phyloP scores from a whole-genome alignment of 2,888 invertebrate genomes.

The Epiblema foenella region DNA sequence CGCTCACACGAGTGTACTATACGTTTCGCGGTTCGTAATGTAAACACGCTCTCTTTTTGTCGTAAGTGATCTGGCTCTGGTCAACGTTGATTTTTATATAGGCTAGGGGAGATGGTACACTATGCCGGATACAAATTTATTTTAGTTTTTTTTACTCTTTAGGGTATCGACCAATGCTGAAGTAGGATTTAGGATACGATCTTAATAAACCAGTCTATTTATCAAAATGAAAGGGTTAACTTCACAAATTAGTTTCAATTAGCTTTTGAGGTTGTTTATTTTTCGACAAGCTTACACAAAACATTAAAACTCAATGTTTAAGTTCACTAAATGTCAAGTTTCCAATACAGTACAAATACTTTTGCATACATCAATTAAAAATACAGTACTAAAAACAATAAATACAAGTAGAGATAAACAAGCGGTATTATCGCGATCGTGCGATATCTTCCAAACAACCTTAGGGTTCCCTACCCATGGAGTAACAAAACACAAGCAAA shows the following conservation, averaged over 20 bases:
- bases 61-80: slow-evolving; percentile 84
- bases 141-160: background rate
- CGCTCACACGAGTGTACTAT: slow-evolving; percentile 69
- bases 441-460: background rate
- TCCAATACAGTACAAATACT: background rate
- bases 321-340: too few relatives aligned
- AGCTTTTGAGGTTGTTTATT: too few relatives aligned
- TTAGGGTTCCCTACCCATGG: background rate
- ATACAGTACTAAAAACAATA: background rate
- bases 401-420: background rate
- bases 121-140: slow-evolving; percentile 34
- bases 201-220: too few relatives aligned
- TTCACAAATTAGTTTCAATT: too few relatives aligned
- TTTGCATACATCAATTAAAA: background rate
- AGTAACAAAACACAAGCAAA: background rate
- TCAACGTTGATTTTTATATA: slow-evolving; percentile 83
- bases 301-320: too few relatives aligned
- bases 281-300: too few relatives aligned
- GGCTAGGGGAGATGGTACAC: slow-evolving; percentile 56
- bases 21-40: slow-evolving; percentile 76
- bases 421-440: background rate
- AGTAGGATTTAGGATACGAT: too few relatives aligned
- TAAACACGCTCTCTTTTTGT: slow-evolving; percentile 84
- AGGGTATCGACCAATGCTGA: too few relatives aligned
- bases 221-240: too few relatives aligned